These are phyloP conservation scores for Chlamydotis undulata DNA, from an alignment of 2,113 vertebrate genomes.

Conservation along the genomic window DNA sequence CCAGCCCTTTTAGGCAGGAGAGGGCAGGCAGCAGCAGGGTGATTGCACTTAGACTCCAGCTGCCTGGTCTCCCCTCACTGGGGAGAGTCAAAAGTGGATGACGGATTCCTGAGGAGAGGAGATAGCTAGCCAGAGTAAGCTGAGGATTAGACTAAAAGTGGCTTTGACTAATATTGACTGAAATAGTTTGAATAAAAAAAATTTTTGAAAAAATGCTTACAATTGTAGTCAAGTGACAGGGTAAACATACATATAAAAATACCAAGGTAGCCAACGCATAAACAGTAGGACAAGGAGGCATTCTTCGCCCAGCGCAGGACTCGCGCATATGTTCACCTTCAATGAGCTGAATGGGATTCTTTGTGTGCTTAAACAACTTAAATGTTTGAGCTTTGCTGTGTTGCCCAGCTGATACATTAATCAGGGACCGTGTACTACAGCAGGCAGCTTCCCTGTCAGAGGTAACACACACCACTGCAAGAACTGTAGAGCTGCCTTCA, in stretches of 20 bases:
- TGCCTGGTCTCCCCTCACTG: neutral
- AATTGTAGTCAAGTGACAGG: neutral
- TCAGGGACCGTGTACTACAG: neutral
- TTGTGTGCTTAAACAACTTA: neutral
- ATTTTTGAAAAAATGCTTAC: conserved; percentile 2
- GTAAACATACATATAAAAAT: neutral
- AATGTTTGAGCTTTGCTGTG: neutral
- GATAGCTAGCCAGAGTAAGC: neutral
- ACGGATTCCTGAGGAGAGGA: neutral
- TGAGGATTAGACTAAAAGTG: neutral
- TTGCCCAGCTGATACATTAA: neutral
- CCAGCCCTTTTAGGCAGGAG: neutral
- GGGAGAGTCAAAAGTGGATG: neutral
- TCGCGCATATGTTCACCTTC: neutral
- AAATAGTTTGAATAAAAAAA: neutral
- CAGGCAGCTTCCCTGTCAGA: neutral
- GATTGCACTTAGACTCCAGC: neutral
- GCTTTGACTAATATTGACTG: neutral
- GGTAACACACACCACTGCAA: neutral
- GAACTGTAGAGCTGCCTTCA: neutral
- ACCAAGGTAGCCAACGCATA: neutral
- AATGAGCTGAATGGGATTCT: neutral
- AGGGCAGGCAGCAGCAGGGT: neutral
- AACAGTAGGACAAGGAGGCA: conserved; percentile 36
- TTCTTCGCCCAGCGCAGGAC: neutral